phyloP scores from a whole-genome alignment of 2,888 invertebrate genomes.

The Osmoderma eremita region DNA sequence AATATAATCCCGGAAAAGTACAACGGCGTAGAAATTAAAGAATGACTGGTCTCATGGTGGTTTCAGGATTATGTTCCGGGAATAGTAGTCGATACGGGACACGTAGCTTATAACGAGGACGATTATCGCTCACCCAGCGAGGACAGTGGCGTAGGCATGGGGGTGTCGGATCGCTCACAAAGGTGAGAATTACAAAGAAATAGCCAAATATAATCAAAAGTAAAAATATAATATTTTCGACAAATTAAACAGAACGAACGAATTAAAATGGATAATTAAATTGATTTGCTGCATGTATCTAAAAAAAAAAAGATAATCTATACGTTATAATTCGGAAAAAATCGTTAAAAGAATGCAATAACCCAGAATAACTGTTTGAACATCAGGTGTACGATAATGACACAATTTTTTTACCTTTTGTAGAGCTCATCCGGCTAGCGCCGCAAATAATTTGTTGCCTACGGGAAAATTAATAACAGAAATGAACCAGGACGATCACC shows the following conservation, averaged over 20 bases:
- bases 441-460: conserved; percentile 51
- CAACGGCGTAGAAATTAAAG: too few species aligned
- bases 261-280: conserved; percentile 1
- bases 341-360: background rate
- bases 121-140: conserved; percentile 89
- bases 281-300: background rate
- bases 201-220: background rate
- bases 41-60: conserved; percentile 40
- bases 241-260: too few species aligned
- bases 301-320: background rate
- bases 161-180: conserved; percentile 72
- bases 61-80: conserved; percentile 68
- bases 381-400: background rate
- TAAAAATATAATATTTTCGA: conserved; percentile 2
- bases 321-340: background rate
- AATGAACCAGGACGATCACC: conserved; percentile 59
- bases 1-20: too few species aligned
- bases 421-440: conserved; percentile 60
- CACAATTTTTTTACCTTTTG: conserved; percentile 45
- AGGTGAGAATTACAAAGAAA: conserved; percentile 35
- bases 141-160: conserved; percentile 94
- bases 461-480: conserved; percentile 56
- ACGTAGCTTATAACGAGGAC: conserved; percentile 67
- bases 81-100: conserved; percentile 63
- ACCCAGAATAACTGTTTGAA: background rate